Conservation (phyloP, 2,797 vertebrate genomes). For the Arctocebus calabarensis region DNA sequence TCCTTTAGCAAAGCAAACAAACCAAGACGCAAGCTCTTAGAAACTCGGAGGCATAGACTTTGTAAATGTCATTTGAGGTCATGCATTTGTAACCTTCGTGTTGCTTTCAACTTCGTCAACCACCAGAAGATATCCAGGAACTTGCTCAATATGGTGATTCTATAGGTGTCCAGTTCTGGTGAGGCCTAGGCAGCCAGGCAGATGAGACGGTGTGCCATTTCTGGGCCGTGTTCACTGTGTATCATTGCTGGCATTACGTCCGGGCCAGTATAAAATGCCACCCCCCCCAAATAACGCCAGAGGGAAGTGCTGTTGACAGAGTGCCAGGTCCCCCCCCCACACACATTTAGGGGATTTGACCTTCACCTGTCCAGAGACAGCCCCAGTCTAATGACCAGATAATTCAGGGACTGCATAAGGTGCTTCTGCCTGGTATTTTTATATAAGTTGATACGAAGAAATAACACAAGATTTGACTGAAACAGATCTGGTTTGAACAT, state of each 20-base stretch:
- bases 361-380: constrained; percentile 93
- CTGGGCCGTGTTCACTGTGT: constrained; percentile 92
- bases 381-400: constrained; percentile 94
- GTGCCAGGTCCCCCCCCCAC: constrained; percentile 93
- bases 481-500: constrained; percentile 94
- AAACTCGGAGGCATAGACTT: constrained; percentile 95
- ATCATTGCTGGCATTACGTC: constrained; percentile 95
- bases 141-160: constrained; percentile 94
- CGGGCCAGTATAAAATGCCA: constrained; percentile 95
- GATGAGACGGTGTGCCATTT: constrained; percentile 96
- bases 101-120: constrained; percentile 95
- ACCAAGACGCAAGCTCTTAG: constrained; percentile 90
- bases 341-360: constrained; percentile 94
- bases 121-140: constrained; percentile 93
- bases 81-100: constrained; percentile 95
- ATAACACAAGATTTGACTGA: constrained; percentile 93
- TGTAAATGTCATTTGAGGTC: constrained; percentile 96
- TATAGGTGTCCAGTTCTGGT: constrained; percentile 93
- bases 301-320: constrained; percentile 94
- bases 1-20: not conserved
- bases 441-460: constrained; percentile 94
- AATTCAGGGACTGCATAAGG: constrained; percentile 93
- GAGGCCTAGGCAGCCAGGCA: constrained; percentile 92
- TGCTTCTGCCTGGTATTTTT: constrained; percentile 94
- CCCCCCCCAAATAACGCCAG: constrained; percentile 95